phyloP scores from a whole-genome alignment of 2,797 vertebrate species.

The Carapus acus region DNA sequence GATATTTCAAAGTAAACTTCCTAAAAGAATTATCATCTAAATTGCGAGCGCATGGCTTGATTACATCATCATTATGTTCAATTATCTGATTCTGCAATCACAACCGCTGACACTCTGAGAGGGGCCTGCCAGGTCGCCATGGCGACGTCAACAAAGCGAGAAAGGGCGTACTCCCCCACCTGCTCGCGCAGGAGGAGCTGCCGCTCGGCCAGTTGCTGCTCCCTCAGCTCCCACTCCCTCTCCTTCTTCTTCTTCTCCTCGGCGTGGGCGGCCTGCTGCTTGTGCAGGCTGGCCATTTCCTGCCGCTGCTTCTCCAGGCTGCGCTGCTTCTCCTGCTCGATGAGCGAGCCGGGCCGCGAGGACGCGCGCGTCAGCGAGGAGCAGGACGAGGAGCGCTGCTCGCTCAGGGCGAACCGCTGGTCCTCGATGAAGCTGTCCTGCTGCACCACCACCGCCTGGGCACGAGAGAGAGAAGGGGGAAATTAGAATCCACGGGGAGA shows the following conservation, averaged over 20 bases:
- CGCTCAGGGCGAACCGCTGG: slow-evolving; percentile 83
- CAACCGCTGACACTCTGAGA: no score
- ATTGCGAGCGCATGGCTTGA: no score
- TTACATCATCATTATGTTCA: no score
- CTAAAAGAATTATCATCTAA: no score
- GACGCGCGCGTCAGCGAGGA: slow-evolving; percentile 57
- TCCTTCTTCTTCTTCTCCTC: slow-evolving; percentile 81
- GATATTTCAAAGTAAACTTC: no score
- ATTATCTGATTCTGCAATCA: no score
- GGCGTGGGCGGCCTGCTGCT: slow-evolving; percentile 82
- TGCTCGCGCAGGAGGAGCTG: slow-evolving; percentile 70
- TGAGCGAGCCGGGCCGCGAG: slow-evolving; percentile 79
- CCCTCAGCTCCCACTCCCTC: slow-evolving; percentile 80
- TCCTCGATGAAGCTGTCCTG: slow-evolving; percentile 96
- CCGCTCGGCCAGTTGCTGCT: slow-evolving; percentile 74
- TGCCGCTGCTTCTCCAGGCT: slow-evolving; percentile 94
- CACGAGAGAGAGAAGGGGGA: neutral
- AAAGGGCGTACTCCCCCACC: slow-evolving; percentile 40
- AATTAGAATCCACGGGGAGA: slow-evolving; percentile 5
- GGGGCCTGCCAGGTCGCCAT: no score
- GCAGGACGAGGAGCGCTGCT: slow-evolving; percentile 69
- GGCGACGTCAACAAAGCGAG: no score
- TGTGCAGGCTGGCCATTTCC: slow-evolving; percentile 86
- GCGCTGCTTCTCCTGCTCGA: slow-evolving; percentile 97
- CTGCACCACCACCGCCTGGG: slow-evolving; percentile 87